Base-by-base conservation (phyloP, 2,888 invertebrate species). In the Linnaemya tessellans region DNA sequence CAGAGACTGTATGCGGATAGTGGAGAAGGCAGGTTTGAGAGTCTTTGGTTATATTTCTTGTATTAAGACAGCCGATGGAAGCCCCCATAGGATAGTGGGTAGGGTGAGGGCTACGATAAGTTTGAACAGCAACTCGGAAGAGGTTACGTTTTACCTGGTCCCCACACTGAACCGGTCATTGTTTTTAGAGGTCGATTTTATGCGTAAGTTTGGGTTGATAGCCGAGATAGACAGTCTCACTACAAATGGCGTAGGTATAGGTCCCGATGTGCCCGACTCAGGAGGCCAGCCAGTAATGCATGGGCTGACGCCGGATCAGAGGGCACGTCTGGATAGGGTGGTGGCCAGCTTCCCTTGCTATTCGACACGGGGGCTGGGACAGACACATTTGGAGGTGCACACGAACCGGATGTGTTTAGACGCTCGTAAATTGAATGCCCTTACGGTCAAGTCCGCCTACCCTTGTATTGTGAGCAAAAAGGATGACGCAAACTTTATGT, bases 171-270 rank as follows among this genome's bases (percentile, higher is more conserved):
- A 7, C 13, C 18, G 78, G 10, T 13, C 58, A 3, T 60, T 78
- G 8, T 78, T 70, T 41, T n/a, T 78, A 25, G 68, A 70, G 0
- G 60, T 70, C 10, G 78, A 78, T 38, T 78, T 78, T 18, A 49
- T 78, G 25, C 13, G 13, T 13, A n/a, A 3, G 0, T 78, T 78
- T 20, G 11, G 20, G 10, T 5, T 78, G n/a, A 70, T 78, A 1
- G 18, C 20, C 0, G 13, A 8, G 0, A n/a, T 78, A 1, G 20
- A 41, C 13, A 62, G 78, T 4, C n/a, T 78, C 0, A 51, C 78
- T 13, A 70, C 62, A 5, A 70, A 78, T 18, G 13, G 9, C 3
- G 51, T 78, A 0, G 58, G 15, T 10, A 8, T 70, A 1, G 51
- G 70, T 51, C 51, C 68, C 0, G 70, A 62, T n/a, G 51, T 13